Evolutionary conservation across 2,797 vertebrate genomes (phyloP), one percentile per base, ranked within the genome.

Genomic region (Phalanger gymnotis): DNA sequence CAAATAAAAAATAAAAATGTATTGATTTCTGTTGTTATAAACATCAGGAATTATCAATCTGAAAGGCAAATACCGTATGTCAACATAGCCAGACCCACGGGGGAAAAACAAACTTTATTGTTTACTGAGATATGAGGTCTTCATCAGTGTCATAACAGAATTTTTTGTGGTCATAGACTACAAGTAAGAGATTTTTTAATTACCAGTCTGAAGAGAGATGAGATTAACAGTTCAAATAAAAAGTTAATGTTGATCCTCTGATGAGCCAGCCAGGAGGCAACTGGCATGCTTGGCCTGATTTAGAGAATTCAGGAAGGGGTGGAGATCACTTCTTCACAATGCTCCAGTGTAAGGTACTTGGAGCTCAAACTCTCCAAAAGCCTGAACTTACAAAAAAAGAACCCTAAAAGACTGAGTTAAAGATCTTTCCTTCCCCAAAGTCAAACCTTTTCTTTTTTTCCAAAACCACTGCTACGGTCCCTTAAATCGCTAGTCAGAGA

Each of bases 111-210:
- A 40, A 52, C 28, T 11, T 10, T 52, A 51, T 0, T 53, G 52
- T 92, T 94, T 73, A 58, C 19, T 55, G 53, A 94, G 94, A 57
- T n/a, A 91, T 16, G 53, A 73, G 34, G 13, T 92, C 16, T 90
- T 73, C 47, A 90, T 54, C 51, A 94, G 40, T 31, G 47, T 3
- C 53, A 30, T 87, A 93, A 73, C 28, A 96, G 87, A 92, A 93
- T 40, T 92, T 92, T 53, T 66, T 94, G 55, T 90, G 91, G 57
- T 93, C 92, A 81, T 89, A 87, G 94, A 53, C 13, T 47, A 34
- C 13, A 92, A 89, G 90, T 53, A 89, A 90, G 14, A 94, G 40
- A 91, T 93, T 91, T 94, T 94, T 90, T 94, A 52, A 28, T 94
- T 92, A 90, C 12, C 40, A 55, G 55, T 94, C 61, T 90, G 94